Evolutionary conservation across 2,797 vertebrate species (phyloP).

Genomic region (Morus bassanus): DNA sequence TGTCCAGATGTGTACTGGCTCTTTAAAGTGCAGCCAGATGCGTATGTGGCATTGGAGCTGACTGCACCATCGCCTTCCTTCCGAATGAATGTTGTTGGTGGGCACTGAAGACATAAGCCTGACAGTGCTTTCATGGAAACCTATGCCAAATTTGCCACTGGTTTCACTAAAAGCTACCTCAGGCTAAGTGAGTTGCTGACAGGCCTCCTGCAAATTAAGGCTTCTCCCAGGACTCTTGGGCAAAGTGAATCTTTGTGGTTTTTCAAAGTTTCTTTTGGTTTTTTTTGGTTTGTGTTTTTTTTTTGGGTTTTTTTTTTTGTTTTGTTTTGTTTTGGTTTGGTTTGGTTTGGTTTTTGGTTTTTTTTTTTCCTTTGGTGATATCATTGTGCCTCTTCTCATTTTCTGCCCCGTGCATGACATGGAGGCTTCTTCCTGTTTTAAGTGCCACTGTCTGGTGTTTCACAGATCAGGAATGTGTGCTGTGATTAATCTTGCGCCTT

Average conservation of each 20-base stretch:
- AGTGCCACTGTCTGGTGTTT: not conserved
- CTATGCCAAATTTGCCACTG: not conserved
- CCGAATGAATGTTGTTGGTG: not conserved
- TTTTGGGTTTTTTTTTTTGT: not conserved
- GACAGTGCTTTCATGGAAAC: not conserved
- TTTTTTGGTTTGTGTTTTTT: too few relatives aligned
- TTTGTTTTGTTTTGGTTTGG: too few relatives aligned
- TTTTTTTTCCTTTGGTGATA: not conserved
- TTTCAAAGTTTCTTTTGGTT: not conserved
- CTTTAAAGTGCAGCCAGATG: not conserved
- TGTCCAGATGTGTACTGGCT: not conserved
- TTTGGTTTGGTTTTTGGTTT: too few relatives aligned
- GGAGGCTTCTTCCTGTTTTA: not conserved
- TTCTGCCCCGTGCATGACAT: rapidly evolving
- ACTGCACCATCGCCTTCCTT: not conserved
- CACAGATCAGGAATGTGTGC: not conserved
- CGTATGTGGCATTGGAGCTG: not conserved
- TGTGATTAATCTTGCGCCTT: not conserved
- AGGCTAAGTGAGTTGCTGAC: not conserved
- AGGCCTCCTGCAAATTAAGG: not conserved
- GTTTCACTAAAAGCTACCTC: not conserved
- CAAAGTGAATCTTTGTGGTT: not conserved
- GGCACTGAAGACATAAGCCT: not conserved
- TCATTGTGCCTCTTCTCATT: not conserved
- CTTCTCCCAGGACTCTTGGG: not conserved